phyloP scores from a whole-genome alignment of 2,797 vertebrate genomes.

The Labeo calbasu region DNA sequence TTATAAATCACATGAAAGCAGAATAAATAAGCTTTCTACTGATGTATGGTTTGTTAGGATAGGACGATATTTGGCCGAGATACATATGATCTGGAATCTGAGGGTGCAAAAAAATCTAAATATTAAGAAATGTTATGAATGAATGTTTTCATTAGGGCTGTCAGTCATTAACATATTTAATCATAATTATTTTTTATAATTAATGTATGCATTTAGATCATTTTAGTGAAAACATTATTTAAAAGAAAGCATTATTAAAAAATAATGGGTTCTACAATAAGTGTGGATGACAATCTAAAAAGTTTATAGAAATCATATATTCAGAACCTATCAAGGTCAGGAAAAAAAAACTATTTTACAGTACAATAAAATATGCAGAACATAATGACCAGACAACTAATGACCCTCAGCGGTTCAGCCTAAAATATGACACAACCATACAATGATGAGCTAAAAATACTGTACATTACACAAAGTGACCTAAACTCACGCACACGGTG shows the following conservation, averaged over 20 bases:
- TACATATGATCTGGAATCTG: no score
- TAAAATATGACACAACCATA: slow-evolving; percentile 20
- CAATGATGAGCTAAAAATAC: slow-evolving; percentile 33
- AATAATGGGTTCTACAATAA: neutral
- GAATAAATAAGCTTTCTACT: no score
- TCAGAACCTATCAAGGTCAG: neutral
- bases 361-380: neutral
- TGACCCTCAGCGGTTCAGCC: neutral
- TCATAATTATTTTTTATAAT: neutral
- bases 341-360: neutral
- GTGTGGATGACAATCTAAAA: neutral
- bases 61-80: no score
- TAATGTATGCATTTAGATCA: neutral
- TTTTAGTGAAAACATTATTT: neutral
- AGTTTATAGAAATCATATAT: neutral
- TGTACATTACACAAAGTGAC: slow-evolving; percentile 18
- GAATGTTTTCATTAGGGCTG: neutral
- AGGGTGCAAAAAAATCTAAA: no score
- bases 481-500: slow-evolving; percentile 2
- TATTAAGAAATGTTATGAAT: no score
- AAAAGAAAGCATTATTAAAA: no score
- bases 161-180: neutral
- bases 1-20: no score
- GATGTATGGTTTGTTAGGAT: no score
- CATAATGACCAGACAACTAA: slow-evolving; percentile 4